Base-by-base conservation (phyloP, 2,888 invertebrate genomes). In the Thymelicus sylvestris region DNA sequence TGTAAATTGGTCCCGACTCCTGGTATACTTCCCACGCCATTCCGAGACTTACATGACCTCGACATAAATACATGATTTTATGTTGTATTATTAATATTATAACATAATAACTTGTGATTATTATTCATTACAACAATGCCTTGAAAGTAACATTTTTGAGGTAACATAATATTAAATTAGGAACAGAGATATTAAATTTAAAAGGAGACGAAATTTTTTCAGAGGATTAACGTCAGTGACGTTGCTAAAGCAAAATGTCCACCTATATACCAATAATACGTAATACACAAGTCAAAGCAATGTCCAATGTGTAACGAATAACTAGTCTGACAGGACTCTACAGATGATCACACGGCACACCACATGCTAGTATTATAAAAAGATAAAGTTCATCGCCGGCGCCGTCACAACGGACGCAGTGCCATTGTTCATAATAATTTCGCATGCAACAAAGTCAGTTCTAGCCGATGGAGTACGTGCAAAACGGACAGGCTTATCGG, bases 401-500 rank as follows among this genome's bases (percentile, higher is more conserved):
- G 60, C 60, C 60, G 41, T 19, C 60, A 39, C 60, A 60, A 41
- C 39, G 60, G 8, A 39, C 60, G 19, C 57, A 38, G 13, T 41
- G n/a, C 41, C 19, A 65, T 65, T 65, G 65, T 55, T 24, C 41
- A 41, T 52, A 65, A 31, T 55, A 41, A 65, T 52, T 52, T 13
- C 7, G 55, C 55, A 39, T 15, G 41, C 38, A 64, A 64, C 64
- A 50, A 38, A 50, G 48, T 63, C 48, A n/a, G 24, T 64, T 38
- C 31, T 47, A 38, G 48, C 31, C 31, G 10, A 13, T 41, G 52
- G 47, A 59, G 59, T 50, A 64, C 63, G 64, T 69, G 69, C 64
- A 60, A 50, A 69, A 50, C 72, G 74, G 67, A 75, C 74, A 63
- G 55, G 73, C 72, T 83, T 85, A 86, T 86, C 84, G 72, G 77